These are phyloP conservation scores for Boloria euphrosyne DNA, from an alignment of 2,888 invertebrate species.

Conservation along the genomic window DNA sequence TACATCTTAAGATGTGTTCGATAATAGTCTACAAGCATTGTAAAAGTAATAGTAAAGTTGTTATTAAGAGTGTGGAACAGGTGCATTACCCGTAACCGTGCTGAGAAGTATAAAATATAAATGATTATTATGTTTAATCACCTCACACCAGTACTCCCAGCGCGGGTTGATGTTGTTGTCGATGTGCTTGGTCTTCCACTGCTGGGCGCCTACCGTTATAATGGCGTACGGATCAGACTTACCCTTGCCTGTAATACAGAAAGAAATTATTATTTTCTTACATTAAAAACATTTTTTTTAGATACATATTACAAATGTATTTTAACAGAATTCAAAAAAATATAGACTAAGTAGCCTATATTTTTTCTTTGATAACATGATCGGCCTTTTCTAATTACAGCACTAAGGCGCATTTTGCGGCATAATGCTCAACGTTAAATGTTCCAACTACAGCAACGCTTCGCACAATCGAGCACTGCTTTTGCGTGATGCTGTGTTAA, in stretches of 20 bases:
- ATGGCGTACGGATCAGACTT: slow-evolving; percentile 99
- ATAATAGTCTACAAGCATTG: slow-evolving; percentile 26
- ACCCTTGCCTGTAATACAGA: slow-evolving; percentile 86
- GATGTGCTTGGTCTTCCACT: slow-evolving; percentile 96
- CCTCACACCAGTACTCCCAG: slow-evolving; percentile 99
- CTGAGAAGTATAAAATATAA: slow-evolving; percentile 29
- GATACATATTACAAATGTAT: too few relatives aligned
- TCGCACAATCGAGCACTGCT: too few relatives aligned
- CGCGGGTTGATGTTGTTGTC: slow-evolving; percentile 96
- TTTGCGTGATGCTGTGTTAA: too few relatives aligned
- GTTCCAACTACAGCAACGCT: too few relatives aligned
- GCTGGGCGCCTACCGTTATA: slow-evolving; percentile 95
- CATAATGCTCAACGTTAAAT: too few relatives aligned
- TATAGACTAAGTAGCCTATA: too few relatives aligned
- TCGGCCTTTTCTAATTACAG: too few relatives aligned
- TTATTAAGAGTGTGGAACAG: slow-evolving; percentile 10
- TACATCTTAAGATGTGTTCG: slow-evolving; percentile 8
- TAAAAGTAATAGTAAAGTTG: slow-evolving; percentile 8
- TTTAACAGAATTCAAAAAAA: too few relatives aligned
- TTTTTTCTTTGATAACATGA: too few relatives aligned
- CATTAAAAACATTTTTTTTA: too few relatives aligned
- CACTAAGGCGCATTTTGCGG: too few relatives aligned
- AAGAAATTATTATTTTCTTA: too few relatives aligned
- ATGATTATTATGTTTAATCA: slow-evolving; percentile 59
- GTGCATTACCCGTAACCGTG: slow-evolving; percentile 47